Base-by-base conservation (phyloP, 1,140 invertebrate species). In the Drosophila melanica region DNA sequence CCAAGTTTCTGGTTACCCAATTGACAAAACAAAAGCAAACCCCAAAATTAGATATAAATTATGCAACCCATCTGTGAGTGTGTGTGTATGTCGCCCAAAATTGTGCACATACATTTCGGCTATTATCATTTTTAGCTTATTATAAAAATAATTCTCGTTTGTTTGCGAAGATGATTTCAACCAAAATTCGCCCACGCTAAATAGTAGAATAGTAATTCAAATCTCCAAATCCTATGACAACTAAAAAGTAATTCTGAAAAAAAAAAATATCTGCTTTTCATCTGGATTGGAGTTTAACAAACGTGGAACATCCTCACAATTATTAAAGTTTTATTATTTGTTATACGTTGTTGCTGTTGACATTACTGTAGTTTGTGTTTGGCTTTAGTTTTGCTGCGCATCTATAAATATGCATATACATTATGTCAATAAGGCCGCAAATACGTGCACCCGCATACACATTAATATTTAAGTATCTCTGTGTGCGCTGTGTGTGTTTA, bases 31-130 rank as follows among this genome's bases (percentile, higher is more conserved):
- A 76, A 73, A 75, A 77, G 73, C 77, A 50, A 69, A 66, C 63
- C 57, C 44, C 51, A 27, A 82, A 87, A 79, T 86, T 71, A 73
- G 37, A 79, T 62, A 82, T 87, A 87, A 87, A 86, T 86, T 76
- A 86, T 86, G 79, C 79, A 87, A 41, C 53, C 20, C 70, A 27
- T 65, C 53, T 68, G 70, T 10, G 27, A 27, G 2, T 48, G 11
- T 30, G 11, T 16, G 4, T 53, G 14, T 58, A 39, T 58, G 47
- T 42, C 18, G 63, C 63, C 23, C 12, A 37, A 57, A 64, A 57
- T 16, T 64, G 44, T 48, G 42, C 27, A 55, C 35, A 16, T 33
- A 27, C 42, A 65, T 55, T 64, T 50, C 16, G n/a, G 47, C 27
- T 47, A 64, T 57, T 64, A 64, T 70, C 35, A 55, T 50, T 55